phyloP scores from a whole-genome alignment of 2,888 invertebrate genomes.

The Pyralis farinalis region DNA sequence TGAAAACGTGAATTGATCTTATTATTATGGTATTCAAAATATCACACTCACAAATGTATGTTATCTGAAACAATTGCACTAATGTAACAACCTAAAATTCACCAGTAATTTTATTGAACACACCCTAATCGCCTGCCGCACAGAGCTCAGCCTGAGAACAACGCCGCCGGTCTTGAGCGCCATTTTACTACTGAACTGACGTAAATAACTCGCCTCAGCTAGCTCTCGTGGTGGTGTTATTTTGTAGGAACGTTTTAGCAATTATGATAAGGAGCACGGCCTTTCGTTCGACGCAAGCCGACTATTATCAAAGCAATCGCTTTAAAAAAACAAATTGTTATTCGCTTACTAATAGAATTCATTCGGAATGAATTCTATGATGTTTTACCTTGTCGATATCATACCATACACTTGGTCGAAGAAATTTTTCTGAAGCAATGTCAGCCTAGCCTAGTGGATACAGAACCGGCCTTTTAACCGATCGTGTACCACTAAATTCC shows the following conservation, averaged over 20 bases:
- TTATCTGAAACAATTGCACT: not conserved
- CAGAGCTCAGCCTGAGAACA: constrained; percentile 43
- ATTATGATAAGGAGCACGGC: constrained; percentile 50
- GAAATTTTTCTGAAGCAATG: no score
- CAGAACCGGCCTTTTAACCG: no score
- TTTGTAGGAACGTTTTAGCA: constrained; percentile 51
- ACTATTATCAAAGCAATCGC: constrained; percentile 11
- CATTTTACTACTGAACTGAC: constrained; percentile 51
- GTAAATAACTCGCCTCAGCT: constrained; percentile 11
- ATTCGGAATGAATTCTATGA: no score
- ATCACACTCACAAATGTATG: no score
- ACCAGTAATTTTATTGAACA: constrained; percentile 21
- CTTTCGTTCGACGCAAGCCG: constrained; percentile 18
- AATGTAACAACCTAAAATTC: not conserved
- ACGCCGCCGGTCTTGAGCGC: constrained; percentile 56
- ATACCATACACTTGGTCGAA: no score
- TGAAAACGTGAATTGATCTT: no score
- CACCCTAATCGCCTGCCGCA: constrained; percentile 48
- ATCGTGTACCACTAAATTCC: no score
- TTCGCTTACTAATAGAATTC: no score
- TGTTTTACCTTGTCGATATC: no score
- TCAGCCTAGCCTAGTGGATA: no score
- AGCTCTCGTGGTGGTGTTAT: constrained; percentile 18
- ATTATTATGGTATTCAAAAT: no score
- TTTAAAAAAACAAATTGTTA: no score